Evolutionary conservation across 2,113 vertebrate genomes (phyloP), one percentile per base, ranked within the genome.

Genomic region (Cheirogaleus medius): DNA sequence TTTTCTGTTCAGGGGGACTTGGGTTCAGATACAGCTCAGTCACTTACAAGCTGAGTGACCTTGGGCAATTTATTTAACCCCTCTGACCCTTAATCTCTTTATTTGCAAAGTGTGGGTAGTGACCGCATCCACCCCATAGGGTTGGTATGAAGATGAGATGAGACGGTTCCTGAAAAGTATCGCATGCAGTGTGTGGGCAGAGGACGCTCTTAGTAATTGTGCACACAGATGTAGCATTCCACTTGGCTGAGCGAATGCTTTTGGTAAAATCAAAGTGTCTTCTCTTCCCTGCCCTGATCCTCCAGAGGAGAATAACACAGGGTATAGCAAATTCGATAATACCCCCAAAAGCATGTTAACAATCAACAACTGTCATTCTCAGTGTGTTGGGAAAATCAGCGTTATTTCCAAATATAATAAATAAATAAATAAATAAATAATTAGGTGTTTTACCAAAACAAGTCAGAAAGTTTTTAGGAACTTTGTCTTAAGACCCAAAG

Each of bases 301-400:
- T 23, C 4, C 20, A 27, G 34, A 73, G 73, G 6, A 95, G 14
- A 71, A 37, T 64, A 83, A 44, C 54, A 37, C 10, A 6, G 20
- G 6, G 1, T 10, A 80, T 0, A 68, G 39, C 34, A 90, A 87
- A 90, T 77, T 21, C 15, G 54, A 54, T 84, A 76, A 49, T 6
- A 84, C 1, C 13, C 6, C 21, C n/a, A 10, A 87, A 66, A 93
- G 25, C 37, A 54, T 58, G 2, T 42, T 73, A 87, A 95, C 13
- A 73, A 91, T 56, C 32, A 85, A 23, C 34, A 80, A 73, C 8
- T 47, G 73, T 18, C n/a, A 80, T 58, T 88, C n/a, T 86, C 87
- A 68, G 68, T 21, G 27, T 83, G 0, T 90, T 80, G 23, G 42
- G 6, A 10, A 95, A 95, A 83, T 78, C 6, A 84, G 56, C 63